A percentile compares a stretch with the other conserved stretches of the same genome.
These are phyloP conservation scores for Danionella dracula DNA, from an alignment of 2,797 vertebrate genomes.

Conservation along the genomic window DNA sequence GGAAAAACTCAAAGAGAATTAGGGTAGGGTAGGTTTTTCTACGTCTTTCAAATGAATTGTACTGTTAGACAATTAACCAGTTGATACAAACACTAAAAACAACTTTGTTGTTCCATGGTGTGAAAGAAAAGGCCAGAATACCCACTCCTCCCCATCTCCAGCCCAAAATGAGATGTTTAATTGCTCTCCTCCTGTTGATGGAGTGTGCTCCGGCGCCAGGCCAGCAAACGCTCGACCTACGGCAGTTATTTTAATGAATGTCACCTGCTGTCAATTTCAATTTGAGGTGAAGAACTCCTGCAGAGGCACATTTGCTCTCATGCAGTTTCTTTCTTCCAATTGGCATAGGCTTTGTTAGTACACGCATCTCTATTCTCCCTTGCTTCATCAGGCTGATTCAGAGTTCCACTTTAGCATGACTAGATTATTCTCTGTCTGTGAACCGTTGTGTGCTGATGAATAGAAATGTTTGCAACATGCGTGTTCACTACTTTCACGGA, in stretches of 20 bases:
- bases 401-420: not conserved
- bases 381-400: not conserved
- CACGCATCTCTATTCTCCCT: not conserved
- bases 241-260: conserved; percentile 48
- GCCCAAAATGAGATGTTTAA: conserved; percentile 31
- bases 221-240: conserved; percentile 7
- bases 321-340: conserved; percentile 22
- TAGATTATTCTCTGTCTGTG: too few species aligned
- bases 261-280: conserved; percentile 54
- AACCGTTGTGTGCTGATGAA: too few species aligned
- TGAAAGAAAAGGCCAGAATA: too few species aligned
- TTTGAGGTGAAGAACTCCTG: conserved; percentile 41
- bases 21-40: not conserved
- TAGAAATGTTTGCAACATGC: too few species aligned
- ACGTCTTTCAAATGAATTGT: not conserved
- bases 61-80: too few species aligned
- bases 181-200: conserved; percentile 27
- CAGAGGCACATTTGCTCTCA: conserved; percentile 47
- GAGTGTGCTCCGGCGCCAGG: not conserved
- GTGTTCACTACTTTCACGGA: too few species aligned
- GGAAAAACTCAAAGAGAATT: not conserved
- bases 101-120: too few species aligned
- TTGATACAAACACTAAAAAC: too few species aligned
- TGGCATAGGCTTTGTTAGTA: conserved; percentile 36
- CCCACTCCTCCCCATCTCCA: not conserved